Base-by-base conservation (phyloP, 2,888 invertebrate genomes). In the Polyommatus iphigenia region DNA sequence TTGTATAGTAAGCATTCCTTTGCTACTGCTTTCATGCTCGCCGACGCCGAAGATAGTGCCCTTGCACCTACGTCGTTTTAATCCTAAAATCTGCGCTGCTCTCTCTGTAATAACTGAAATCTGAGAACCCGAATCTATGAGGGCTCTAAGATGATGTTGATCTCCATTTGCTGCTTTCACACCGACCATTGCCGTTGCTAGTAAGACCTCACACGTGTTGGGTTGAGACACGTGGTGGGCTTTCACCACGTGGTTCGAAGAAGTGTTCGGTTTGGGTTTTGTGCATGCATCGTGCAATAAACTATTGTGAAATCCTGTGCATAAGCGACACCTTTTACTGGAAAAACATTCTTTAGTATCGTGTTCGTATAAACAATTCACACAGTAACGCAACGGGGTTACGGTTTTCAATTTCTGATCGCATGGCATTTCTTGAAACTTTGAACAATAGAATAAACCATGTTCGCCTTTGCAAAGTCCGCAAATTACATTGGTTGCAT, bases 301-400 rank as follows among this genome's bases (percentile, higher is more conserved):
- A n/a, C 36, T 20, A 57, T 75, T 29, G 24, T 41, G 10, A 54
- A 36, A 71, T 71, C 88, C 87, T 2, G 86, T 81, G 80, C 88
- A 90, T 57, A 92, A 92, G 78, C 93, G 46, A n/a, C 59, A 59
- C 59, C 59, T 59, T 59, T 59, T 59, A 20, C 24, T 59, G 59
- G 20, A 20, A 59, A 59, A 59, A 24, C 59, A 59, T 59, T 59
- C 7, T 20, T 59, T 59, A 59, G 59, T 20, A 20, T n/a, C n/a
- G n/a, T n/a, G n/a, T n/a, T n/a, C n/a, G n/a, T n/a, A n/a, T n/a
- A n/a, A n/a, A n/a, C n/a, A n/a, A n/a, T n/a, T n/a, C n/a, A n/a
- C n/a, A n/a, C n/a, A n/a, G n/a, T n/a, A n/a, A n/a, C n/a, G n/a
- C 24, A 59, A 59, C 59, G 24, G 59, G 10, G 20, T 62, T 59